These are phyloP conservation scores for Hypomecis atomaria DNA, from an alignment of 2,888 invertebrate genomes.

Conservation along the genomic window DNA sequence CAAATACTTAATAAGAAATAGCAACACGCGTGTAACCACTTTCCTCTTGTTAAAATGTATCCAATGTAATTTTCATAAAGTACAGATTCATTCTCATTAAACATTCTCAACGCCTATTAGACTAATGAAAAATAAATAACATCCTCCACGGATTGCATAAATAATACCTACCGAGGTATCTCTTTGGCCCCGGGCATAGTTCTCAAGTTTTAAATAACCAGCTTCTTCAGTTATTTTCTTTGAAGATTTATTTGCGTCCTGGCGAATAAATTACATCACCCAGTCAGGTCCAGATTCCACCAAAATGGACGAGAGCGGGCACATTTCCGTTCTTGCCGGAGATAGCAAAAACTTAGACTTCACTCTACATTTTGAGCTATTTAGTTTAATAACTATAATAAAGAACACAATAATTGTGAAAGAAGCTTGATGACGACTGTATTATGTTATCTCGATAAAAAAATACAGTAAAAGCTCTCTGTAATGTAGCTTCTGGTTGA, in stretches of 20 bases:
- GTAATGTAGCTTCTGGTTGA: too few relatives aligned
- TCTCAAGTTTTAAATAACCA: slow-evolving; percentile 57
- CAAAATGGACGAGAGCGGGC: too few relatives aligned
- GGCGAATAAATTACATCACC: slow-evolving; percentile 17
- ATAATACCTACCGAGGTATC: slow-evolving; percentile 22
- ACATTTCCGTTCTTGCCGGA: too few relatives aligned
- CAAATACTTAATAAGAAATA: too few relatives aligned
- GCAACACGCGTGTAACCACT: background rate
- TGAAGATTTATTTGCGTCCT: slow-evolving; percentile 23
- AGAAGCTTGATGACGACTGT: too few relatives aligned
- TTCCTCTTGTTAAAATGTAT: background rate
- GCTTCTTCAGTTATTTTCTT: slow-evolving; percentile 56
- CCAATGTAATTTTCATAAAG: slow-evolving; percentile 12
- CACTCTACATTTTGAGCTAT: too few relatives aligned
- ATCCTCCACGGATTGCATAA: slow-evolving; percentile 24
- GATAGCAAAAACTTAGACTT: too few relatives aligned
- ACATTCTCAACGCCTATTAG: slow-evolving; percentile 33
- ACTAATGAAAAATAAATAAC: slow-evolving; percentile 41
- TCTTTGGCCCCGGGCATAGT: slow-evolving; percentile 46
- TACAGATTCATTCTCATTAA: slow-evolving; percentile 33
- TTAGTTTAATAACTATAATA: too few relatives aligned
- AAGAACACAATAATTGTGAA: too few relatives aligned
- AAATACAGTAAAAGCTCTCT: too few relatives aligned
- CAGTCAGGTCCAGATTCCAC: background rate
- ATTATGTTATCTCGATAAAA: too few relatives aligned